Conservation (phyloP, 2,888 invertebrate genomes). For the Synanthedon vespiformis region DNA sequence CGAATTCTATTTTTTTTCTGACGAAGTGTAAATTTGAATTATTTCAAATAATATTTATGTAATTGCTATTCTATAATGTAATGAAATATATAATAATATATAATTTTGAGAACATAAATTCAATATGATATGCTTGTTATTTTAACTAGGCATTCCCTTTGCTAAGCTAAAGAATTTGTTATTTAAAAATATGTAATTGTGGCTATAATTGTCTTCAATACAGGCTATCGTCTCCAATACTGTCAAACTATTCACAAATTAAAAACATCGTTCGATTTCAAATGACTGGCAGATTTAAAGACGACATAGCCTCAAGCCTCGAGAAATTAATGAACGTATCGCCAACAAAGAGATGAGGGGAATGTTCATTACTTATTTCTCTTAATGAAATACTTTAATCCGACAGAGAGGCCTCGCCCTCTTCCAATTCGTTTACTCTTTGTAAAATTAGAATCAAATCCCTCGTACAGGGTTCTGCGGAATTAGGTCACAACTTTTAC, state of each 20-base stretch:
- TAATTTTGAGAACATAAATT: no score
- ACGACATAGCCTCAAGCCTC: slow-evolving; percentile 14
- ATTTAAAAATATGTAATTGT: no score
- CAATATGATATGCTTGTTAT: no score
- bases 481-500: background rate
- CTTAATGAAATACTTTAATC: slow-evolving; percentile 16
- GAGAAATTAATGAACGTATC: slow-evolving; percentile 32
- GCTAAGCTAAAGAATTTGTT: no score
- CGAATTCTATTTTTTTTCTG: no score
- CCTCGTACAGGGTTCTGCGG: background rate
- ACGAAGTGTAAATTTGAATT: no score
- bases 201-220: no score
- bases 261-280: slow-evolving; percentile 18
- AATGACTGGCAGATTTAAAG: slow-evolving; percentile 21
- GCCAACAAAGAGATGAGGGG: slow-evolving; percentile 29
- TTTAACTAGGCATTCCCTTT: no score
- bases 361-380: slow-evolving; percentile 27
- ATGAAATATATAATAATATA: no score
- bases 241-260: slow-evolving; percentile 14
- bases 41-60: no score
- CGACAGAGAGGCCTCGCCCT: slow-evolving; percentile 9
- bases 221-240: background rate
- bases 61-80: no score
- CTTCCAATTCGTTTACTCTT: slow-evolving; percentile 10
- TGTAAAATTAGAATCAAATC: background rate